These are phyloP conservation scores for Plagodis dolabraria DNA, from an alignment of 2,888 invertebrate genomes.

Conservation along the genomic window DNA sequence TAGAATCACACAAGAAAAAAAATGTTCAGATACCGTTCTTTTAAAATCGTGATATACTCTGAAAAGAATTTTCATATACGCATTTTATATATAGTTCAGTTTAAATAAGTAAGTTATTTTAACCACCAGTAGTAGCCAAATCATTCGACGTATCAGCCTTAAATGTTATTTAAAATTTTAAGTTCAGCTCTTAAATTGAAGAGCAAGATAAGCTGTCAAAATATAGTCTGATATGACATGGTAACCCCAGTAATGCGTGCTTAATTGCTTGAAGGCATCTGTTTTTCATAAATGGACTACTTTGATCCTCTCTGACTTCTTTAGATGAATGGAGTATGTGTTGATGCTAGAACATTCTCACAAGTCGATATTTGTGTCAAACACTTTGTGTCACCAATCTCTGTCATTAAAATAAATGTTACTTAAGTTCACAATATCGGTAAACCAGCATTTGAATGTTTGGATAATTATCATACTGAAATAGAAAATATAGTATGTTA, in stretches of 20 bases:
- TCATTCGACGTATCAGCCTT: too few species aligned
- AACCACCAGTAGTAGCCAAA: too few species aligned
- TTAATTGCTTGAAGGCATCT: constrained; percentile 68
- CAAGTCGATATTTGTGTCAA: constrained; percentile 16
- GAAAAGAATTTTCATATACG: too few species aligned
- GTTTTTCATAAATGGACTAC: constrained; percentile 61
- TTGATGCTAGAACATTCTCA: constrained; percentile 17
- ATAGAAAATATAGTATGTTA: too few species aligned
- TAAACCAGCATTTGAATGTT: too few species aligned
- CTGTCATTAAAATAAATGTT: background rate
- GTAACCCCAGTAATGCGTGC: constrained; percentile 22
- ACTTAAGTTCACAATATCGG: background rate
- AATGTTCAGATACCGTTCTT: background rate
- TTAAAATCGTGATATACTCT: too few species aligned
- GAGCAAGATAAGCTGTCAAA: background rate
- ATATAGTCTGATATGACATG: background rate
- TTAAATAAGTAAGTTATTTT: too few species aligned
- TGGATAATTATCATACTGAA: too few species aligned
- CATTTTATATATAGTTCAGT: too few species aligned
- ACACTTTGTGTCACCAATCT: background rate
- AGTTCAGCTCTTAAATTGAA: too few species aligned
- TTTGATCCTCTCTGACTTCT: constrained; percentile 41
- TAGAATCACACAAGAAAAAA: background rate
- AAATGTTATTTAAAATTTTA: too few species aligned
- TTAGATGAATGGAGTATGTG: constrained; percentile 39